Evolutionary conservation across 2,888 invertebrate genomes (phyloP), one percentile per base, ranked within the genome.

Genomic region (Argyresthia albistria): DNA sequence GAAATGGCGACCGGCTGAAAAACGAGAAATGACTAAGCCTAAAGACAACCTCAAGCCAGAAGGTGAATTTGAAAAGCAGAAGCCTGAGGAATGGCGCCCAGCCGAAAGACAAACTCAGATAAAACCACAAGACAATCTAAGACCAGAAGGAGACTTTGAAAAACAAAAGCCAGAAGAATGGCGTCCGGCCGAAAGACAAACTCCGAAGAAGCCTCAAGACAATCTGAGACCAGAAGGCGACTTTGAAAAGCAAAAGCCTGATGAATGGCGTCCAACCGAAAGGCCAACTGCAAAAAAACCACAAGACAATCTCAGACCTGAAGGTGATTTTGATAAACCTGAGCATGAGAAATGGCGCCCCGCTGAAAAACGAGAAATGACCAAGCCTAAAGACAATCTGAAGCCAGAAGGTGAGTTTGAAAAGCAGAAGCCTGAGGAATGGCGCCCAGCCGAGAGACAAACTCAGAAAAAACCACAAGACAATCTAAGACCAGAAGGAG

Each of bases 401-500:
- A 71, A 67, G 35, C 88, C 89, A 2, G 89, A 89, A 68, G 89
- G 90, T 15, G 89, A 91, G 51, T 91, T 91, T 68, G 12, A 45
- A 11, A 42, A n/a, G n/a, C 76, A 80, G 1, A 67, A 70, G 4
- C 70, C 71, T 50, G 63, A 72, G 12, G 58, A 65, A 52, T 73
- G 61, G 53, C 53, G 56, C 10, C 66, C 67, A 15, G 65, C 59
- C 15, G 71, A 74, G 51, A 57, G 78, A 48, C 73, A 74, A 7
- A 61, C 66, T 37, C 69, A 66, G 10, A 65, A 70, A 1, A 75
- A 60, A 50, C 82, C 70, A 11, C 56, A 56, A 39, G 69, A 64
- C 57, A 77, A 79, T 56, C 62, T 79, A 1, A 62, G 57, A 52
- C 69, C 70, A 4, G 74, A 73, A 63, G 68, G 76, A 14, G 73